A percentile compares a stretch with the other conserved stretches of the same genome.
Conservation (phyloP, 2,888 invertebrate genomes). For the Torymus aiolomorphi region DNA sequence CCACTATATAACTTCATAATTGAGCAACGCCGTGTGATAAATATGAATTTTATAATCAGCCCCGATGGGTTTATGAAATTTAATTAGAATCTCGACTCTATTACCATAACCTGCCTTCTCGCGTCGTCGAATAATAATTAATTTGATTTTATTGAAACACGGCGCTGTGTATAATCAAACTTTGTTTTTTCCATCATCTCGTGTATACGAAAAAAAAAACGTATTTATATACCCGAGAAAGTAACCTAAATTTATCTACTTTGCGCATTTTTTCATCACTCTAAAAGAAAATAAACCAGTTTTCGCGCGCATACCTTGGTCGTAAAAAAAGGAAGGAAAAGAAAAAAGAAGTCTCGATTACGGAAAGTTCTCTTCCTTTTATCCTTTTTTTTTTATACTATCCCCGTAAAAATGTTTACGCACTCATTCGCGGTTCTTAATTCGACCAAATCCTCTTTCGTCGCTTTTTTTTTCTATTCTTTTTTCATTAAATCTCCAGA, state of each 20-base stretch:
- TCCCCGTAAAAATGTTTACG: no score
- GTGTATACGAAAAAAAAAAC: no score
- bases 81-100: constrained; percentile 25
- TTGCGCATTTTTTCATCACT: not conserved
- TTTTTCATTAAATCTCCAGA: no score
- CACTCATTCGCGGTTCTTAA: no score
- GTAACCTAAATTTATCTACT: constrained; percentile 36
- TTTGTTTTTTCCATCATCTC: constrained; percentile 32
- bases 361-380: no score
- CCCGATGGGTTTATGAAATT: constrained; percentile 30
- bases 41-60: constrained; percentile 38
- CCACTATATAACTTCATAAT: not conserved
- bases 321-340: not conserved
- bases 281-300: not conserved
- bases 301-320: not conserved
- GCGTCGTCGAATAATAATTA: constrained; percentile 15
- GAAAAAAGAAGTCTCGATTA: not conserved
- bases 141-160: constrained; percentile 30
- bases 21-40: constrained; percentile 33
- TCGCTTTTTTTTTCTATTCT: no score
- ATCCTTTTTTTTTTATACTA: no score
- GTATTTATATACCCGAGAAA: constrained; percentile 41
- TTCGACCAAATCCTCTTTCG: no score
- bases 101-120: constrained; percentile 44
- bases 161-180: constrained; percentile 13